Evolutionary conservation across 2,797 vertebrate genomes (phyloP), one percentile per base, ranked within the genome.

Genomic region (Poeciliopsis presidionis): DNA sequence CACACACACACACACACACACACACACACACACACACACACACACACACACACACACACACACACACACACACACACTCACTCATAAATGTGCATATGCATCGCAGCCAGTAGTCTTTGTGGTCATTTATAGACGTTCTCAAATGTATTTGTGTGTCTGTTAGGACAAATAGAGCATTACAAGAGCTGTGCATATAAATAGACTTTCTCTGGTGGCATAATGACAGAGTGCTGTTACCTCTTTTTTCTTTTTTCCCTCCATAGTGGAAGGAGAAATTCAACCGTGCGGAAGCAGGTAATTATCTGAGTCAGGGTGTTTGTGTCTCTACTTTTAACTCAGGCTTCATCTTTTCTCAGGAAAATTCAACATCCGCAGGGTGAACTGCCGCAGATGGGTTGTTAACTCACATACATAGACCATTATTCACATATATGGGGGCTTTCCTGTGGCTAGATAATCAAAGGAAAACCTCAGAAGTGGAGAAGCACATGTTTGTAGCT

Each of bases 201-300:
- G 87, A 84, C 75, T 83, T 84, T 87, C 79, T 92, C 84, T 78
- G 61, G 79, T 90, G 88, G 85, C 75, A 84, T 95, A 94, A 95
- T 95, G 87, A 94, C 83, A 92, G 88, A 88, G 76, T 83, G 55
- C 28, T 6, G 41, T 76, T 89, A 81, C 84, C 73, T 86, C 74
- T 88, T 81, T 30, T 88, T 57, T 71, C 59, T 89, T 74, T 84
- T 74, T 84, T 59, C 65, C 77, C 78, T 83, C 74, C 73, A 67
- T 91, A 96, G 96, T 80, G 95, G 95, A 94, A 94, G 97, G 80
- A 96, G 97, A 86, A 97, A 97, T 95, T 98, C 98, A 20, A 95
- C 97, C 0, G 77, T 98, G 53, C 95, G 97, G 90, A 99, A 99
- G 87, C 98, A 99, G 98, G 98, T 99, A 98, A 97, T 90, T 82